These are phyloP conservation scores for Ophiodon elongatus DNA, from an alignment of 2,113 vertebrate species.

Conservation along the genomic window DNA sequence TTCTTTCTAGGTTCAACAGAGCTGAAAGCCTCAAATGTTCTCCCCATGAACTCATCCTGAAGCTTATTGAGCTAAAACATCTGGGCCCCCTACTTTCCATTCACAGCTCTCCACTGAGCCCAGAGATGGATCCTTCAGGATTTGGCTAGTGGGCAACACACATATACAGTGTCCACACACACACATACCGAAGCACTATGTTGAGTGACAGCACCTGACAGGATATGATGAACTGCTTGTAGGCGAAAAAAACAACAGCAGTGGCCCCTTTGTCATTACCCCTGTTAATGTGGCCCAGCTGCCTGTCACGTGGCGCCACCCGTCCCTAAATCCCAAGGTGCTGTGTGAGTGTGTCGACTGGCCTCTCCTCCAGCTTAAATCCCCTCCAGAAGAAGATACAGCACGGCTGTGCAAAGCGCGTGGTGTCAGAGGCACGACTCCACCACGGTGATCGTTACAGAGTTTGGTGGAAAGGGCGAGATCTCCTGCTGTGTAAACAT, in stretches of 20 bases:
- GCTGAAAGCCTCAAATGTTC: slow-evolving; percentile 69
- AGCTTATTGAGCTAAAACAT: slow-evolving; percentile 74
- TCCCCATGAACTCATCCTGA: slow-evolving; percentile 71
- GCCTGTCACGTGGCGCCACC: slow-evolving; percentile 56
- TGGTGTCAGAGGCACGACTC: slow-evolving; percentile 42
- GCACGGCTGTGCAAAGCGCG: background rate
- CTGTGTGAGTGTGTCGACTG: slow-evolving; percentile 17
- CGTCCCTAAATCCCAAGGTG: slow-evolving; percentile 53
- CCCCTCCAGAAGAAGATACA: slow-evolving; percentile 33
- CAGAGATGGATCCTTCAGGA: slow-evolving; percentile 49
- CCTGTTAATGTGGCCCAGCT: slow-evolving; percentile 69
- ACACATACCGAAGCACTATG: background rate
- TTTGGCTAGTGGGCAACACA: slow-evolving; percentile 30
- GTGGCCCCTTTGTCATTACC: slow-evolving; percentile 67
- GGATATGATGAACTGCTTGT: slow-evolving; percentile 34
- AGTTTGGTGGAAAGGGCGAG: slow-evolving; percentile 35
- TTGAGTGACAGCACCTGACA: slow-evolving; percentile 63
- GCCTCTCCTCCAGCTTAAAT: slow-evolving; percentile 23
- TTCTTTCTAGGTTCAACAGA: slow-evolving; percentile 52
- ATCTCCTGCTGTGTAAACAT: slow-evolving; percentile 56
- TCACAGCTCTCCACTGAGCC: slow-evolving; percentile 54
- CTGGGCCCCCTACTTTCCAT: slow-evolving; percentile 60
- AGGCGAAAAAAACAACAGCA: slow-evolving; percentile 49
- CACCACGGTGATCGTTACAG: slow-evolving; percentile 36
- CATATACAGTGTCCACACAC: slow-evolving; percentile 1